Conservation (phyloP, 1,140 invertebrate species). For the Aricia agestis region DNA sequence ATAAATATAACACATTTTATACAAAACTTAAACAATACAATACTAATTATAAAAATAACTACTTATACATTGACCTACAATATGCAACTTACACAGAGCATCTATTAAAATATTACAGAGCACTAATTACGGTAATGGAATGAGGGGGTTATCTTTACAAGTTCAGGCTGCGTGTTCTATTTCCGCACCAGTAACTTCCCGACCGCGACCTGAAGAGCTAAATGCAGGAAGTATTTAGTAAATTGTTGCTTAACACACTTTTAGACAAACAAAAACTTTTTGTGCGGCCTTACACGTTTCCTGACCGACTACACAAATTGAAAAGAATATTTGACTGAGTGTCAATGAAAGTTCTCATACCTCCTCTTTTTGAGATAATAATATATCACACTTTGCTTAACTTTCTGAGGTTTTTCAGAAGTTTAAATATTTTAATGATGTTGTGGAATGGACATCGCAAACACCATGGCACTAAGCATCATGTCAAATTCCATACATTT, state of each 20-base stretch:
- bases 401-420: too few species aligned
- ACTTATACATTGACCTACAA: too few species aligned
- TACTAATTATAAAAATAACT: too few species aligned
- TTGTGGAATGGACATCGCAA: too few species aligned
- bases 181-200: conserved; percentile 2
- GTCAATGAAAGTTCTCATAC: background rate
- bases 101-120: background rate
- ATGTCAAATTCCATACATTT: too few species aligned
- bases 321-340: background rate
- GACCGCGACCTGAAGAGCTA: background rate
- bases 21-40: too few species aligned
- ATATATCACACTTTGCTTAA: too few species aligned
- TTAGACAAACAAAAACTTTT: background rate
- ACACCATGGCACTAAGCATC: too few species aligned
- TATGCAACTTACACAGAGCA: background rate
- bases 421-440: too few species aligned
- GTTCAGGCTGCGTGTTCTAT: background rate
- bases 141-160: conserved; percentile 9
- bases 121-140: conserved; percentile 11
- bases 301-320: background rate
- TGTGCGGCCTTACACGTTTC: background rate
- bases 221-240: conserved; percentile 15
- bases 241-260: conserved; percentile 8
- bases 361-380: too few species aligned
- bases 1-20: too few species aligned